Evolutionary conservation across 2,888 invertebrate species (phyloP), one percentile per base, ranked within the genome.

Genomic region (Eupithecia centaureata): DNA sequence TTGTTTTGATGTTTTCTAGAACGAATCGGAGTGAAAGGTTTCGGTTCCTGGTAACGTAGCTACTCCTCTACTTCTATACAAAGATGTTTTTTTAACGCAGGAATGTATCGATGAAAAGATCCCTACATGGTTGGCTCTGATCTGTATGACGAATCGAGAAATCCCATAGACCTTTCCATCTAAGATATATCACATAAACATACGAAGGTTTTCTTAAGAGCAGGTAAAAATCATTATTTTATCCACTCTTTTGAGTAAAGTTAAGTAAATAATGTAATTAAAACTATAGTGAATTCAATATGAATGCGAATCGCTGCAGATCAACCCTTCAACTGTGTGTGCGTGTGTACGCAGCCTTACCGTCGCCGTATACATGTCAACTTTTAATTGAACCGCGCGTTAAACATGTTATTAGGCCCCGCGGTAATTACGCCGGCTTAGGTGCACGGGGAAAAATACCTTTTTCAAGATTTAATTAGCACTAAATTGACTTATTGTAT

Each of bases 331-430:
- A 35, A 27, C 18, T 8, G 54, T 13, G 25, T 28, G 35, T 30
- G 60, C 33, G 51, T 77, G 77, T 76, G 76, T 75, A 72, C 73
- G 67, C 75, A 62, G 71, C 75, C 73, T 79, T 10, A 42, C 42
- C 78, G 78, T 79, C 78, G 77, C 82, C 85, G 76, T 86, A 85
- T 84, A 86, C 85, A 86, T 85, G 89, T 89, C 90, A 84, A 82
- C 83, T 82, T 83, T 86, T 90, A 89, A 90, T 89, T 89, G 88
- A 90, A 90, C 84, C 81, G 75, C 76, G 77, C 81, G 81, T 86
- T 86, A 86, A 89, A 86, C 59, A 59, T 65, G 54, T 68, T 60
- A 65, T 65, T 65, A 59, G 62, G 59, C 74, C 66, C 72, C 71
- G 67, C 58, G 57, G 73, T 72, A 71, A 71, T 71, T 74, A 38